A percentile compares a stretch with the other conserved stretches of the same genome.
Evolutionary conservation across 1,140 invertebrate species (phyloP).

Genomic region (Reticulitermes speratus): DNA sequence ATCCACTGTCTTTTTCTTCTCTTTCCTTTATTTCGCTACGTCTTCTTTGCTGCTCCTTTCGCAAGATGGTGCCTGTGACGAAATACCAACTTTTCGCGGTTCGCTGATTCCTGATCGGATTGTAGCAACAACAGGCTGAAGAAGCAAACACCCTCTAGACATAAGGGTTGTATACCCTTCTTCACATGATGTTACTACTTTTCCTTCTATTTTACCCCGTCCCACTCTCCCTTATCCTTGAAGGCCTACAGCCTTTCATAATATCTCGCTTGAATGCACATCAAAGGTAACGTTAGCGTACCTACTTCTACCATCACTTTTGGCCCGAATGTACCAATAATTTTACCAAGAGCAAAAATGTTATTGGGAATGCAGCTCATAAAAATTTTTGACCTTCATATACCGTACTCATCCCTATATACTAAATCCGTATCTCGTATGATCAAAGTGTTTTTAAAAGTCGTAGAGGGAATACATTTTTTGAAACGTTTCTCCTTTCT

Average conservation of each 20-base stretch:
- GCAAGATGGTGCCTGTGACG: not conserved
- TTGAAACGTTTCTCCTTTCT: not conserved
- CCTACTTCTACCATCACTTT: not conserved
- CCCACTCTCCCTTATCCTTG: not conserved
- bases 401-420: not conserved
- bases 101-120: not conserved
- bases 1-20: not conserved
- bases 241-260: not conserved
- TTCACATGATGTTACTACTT: not conserved
- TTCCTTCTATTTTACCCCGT: not conserved
- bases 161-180: not conserved
- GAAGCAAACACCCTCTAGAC: not conserved
- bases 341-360: conserved; percentile 14
- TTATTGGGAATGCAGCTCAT: not conserved
- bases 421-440: not conserved
- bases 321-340: not conserved
- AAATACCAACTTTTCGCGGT: not conserved
- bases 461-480: not conserved
- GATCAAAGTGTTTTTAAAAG: not conserved
- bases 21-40: not conserved
- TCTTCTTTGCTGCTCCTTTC: not conserved
- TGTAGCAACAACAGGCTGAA: conserved; percentile 12
- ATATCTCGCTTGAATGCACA: not conserved
- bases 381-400: conserved; percentile 5
- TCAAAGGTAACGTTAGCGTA: not conserved